Percentiles rank a stretch among this genome's conserved stretches.
Evolutionary conservation across 2,888 invertebrate species (phyloP).

Genomic region (Epicampocera succincta): DNA sequence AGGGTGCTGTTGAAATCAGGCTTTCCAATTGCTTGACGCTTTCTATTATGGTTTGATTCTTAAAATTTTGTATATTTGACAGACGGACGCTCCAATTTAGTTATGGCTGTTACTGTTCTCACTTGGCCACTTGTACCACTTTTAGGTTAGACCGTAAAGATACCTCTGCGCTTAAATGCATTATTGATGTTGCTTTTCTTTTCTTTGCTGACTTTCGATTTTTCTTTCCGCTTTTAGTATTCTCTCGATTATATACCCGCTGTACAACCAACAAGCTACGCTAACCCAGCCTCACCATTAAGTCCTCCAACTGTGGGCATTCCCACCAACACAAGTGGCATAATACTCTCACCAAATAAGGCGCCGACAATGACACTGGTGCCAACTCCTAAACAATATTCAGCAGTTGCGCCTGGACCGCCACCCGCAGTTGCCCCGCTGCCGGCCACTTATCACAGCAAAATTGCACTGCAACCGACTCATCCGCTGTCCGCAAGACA

Average conservation of each 20-base stretch:
- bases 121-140: too few relatives aligned
- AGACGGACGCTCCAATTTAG: too few relatives aligned
- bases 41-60: too few relatives aligned
- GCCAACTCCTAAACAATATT: conserved; percentile 72
- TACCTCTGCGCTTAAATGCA: too few relatives aligned
- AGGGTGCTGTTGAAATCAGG: too few relatives aligned
- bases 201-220: background rate
- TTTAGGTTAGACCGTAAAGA: too few relatives aligned
- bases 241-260: conserved; percentile 78
- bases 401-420: conserved; percentile 45
- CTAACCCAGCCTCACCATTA: conserved; percentile 73
- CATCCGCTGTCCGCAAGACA: conserved; percentile 40
- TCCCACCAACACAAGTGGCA: conserved; percentile 69
- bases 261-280: conserved; percentile 71
- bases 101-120: too few relatives aligned
- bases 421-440: conserved; percentile 43
- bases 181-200: too few relatives aligned
- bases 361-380: conserved; percentile 73
- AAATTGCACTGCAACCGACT: conserved; percentile 56
- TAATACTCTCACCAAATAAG: conserved; percentile 77
- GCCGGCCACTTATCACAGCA: conserved; percentile 62
- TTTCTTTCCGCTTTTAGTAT: conserved; percentile 74
- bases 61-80: too few relatives aligned
- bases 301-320: conserved; percentile 75
- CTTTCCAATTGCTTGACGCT: too few relatives aligned